Evolutionary conservation across 2,113 vertebrate genomes (phyloP).

Genomic region (Xenopus borealis): DNA sequence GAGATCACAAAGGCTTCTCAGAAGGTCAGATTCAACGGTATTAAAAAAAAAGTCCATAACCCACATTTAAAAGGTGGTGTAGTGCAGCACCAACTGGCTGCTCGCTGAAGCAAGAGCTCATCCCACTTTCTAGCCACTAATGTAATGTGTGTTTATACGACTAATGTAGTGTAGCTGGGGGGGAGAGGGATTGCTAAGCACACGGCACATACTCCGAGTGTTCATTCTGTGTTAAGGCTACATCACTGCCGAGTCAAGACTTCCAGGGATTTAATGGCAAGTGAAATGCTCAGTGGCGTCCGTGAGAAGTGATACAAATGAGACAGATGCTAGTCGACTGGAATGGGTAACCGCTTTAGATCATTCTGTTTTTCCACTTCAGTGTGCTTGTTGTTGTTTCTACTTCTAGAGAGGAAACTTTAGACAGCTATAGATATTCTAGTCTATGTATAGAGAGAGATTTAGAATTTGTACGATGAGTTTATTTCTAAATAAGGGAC

Average conservation of each 20-base stretch:
- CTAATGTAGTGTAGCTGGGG: conserved; percentile 58
- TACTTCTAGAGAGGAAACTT: conserved; percentile 53
- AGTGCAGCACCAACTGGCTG: conserved; percentile 56
- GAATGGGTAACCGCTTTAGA: conserved; percentile 70
- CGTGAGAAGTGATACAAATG: conserved; percentile 61
- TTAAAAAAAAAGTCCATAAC: conserved; percentile 29
- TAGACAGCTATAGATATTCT: conserved; percentile 39
- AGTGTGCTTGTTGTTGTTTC: conserved; percentile 56
- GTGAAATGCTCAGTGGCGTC: conserved; percentile 62
- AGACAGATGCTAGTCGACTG: conserved; percentile 68
- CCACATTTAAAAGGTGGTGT: conserved; percentile 52
- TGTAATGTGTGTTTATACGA: conserved; percentile 67
- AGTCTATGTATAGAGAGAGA: no score
- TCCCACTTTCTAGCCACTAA: conserved; percentile 62
- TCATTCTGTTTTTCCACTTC: conserved; percentile 47
- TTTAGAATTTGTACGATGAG: no score
- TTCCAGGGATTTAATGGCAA: conserved; percentile 56
- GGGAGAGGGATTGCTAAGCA: conserved; percentile 60
- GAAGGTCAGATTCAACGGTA: conserved; percentile 37
- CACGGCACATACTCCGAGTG: conserved; percentile 52
- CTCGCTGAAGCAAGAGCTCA: conserved; percentile 52
- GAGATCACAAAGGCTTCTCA: neutral
- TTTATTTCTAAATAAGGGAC: no score
- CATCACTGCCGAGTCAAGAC: conserved; percentile 53
- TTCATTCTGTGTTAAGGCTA: conserved; percentile 59